phyloP scores from a whole-genome alignment of 2,797 vertebrate species.

The Danio tinwini region DNA sequence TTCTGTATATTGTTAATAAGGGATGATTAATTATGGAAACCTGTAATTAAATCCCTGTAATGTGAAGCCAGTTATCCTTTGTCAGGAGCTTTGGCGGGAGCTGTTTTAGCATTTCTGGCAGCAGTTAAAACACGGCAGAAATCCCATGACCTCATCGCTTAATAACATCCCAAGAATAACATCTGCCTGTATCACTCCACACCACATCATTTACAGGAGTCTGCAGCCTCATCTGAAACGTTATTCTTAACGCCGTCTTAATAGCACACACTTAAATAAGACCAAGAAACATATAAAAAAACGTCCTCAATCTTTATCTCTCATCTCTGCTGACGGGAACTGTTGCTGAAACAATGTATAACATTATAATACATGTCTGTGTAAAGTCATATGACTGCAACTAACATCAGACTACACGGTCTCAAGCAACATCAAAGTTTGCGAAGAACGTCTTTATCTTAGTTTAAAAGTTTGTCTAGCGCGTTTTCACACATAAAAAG shows the following conservation, averaged over 20 bases:
- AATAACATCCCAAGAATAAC: background rate
- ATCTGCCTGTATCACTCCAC: background rate
- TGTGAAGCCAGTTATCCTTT: background rate
- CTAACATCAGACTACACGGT: no score
- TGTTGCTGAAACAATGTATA: no score
- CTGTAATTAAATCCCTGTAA: slow-evolving; percentile 14
- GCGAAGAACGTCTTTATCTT: no score
- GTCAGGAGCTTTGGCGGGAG: background rate
- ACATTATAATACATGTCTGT: no score
- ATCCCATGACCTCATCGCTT: slow-evolving; percentile 19
- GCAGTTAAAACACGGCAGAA: background rate
- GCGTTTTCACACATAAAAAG: no score
- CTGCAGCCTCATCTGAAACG: background rate
- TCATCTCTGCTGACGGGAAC: background rate
- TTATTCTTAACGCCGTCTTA: background rate
- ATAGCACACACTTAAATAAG: background rate
- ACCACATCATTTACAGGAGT: background rate
- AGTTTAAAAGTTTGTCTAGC: no score
- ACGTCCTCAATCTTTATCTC: no score
- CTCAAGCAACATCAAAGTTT: no score
- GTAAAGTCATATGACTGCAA: no score
- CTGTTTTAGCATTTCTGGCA: background rate
- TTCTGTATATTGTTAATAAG: slow-evolving; percentile 1
- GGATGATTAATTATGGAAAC: slow-evolving; percentile 4
- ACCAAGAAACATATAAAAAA: background rate